Base-by-base conservation (phyloP, 2,113 vertebrate species). In the Accipiter virgatus region DNA sequence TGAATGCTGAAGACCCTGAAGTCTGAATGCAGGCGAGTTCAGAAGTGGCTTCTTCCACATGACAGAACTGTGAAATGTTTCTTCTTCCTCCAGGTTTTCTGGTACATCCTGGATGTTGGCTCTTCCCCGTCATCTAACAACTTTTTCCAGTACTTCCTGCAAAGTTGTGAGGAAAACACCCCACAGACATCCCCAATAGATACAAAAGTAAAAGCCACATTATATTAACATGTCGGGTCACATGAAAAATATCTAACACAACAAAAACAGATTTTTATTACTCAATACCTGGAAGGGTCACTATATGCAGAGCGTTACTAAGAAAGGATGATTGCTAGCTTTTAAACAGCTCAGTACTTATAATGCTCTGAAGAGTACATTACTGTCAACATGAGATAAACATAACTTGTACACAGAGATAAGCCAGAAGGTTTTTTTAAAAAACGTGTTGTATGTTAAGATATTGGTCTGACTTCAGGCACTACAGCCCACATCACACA, bases 21-120 rank as follows among this genome's bases (percentile, higher is more conserved):
- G 55, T 45, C 43, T 29, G 15, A 88, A 52, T 2, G 16, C 18
- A 14, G 20, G 14, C 0, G 0, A 71, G n/a, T 47, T 78, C 74
- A 48, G 22, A 40, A 82, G 26, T 9, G 8, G 19, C 38, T 62
- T 56, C 67, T 48, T 88, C n/a, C 29, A 50, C 43, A 16, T 0
- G 1, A 71, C 34, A 93, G 42, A 86, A 29, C 26, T 34, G 31
- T 8, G 13, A 84, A 43, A 20, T 2, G 11, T 27, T 86, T 31
- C 5, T 17, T 42, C 52, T 66, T 85, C 72, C 56, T 90, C 47
- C 59, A 40, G 12, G 9, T 78, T 72, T 86, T 52, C 56, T 66
- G n/a, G 20, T 78, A 62, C 0, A 1, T 55, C 50, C 65, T 61
- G 26, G 84, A 74, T 5, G 6, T 0, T 43, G 31, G 40, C 36